Base-by-base conservation (phyloP, 2,113 vertebrate species). In the Oophaga pumilio region DNA sequence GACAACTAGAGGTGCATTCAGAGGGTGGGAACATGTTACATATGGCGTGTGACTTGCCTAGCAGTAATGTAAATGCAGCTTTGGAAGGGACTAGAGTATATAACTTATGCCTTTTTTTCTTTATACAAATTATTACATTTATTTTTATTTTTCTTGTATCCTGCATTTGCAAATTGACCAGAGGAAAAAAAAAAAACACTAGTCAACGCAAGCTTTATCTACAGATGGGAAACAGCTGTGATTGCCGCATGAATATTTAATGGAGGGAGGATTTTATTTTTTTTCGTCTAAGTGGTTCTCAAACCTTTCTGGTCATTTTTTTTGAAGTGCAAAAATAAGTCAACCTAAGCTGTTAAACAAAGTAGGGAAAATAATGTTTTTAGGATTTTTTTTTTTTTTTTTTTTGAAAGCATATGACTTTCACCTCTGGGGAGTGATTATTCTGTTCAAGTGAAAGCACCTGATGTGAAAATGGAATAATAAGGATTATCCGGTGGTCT, bases 391-490 rank as follows among this genome's bases (percentile, higher is more conserved):
- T 24, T 85, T 66, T 9, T 43, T 43, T 43, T 43, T 33, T 33
- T 33, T 33, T 33, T 33, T 2, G 3, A 43, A 43, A 28, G 59
- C 56, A n/a, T 52, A 20, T 76, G 50, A 82, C 17, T 15, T 74
- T 13, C 43, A 52, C 86, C 86, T 66, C 33, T 33, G n/a, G 56
- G 43, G 79, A 76, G 20, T 43, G 64, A 82, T 82, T 71, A 53
- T 56, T 64, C 52, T 43, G 64, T 49, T 66, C 10, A n/a, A 28
- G 62, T 57, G 7, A 24, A 80, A 80, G 62, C 53, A 60, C 26
- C 86, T 76, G 53, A 87, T 64, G 79, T 33, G 79, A 73, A 82
- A 83, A 64, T 76, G 50, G 43, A 76, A 87, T 73, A 81, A 87
- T 74, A 76, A 59, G 59, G 57, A 64, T 76, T 87, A 53, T 76